Evolutionary conservation across 2,888 invertebrate species (phyloP).

Genomic region (Sinentomon sp.): DNA sequence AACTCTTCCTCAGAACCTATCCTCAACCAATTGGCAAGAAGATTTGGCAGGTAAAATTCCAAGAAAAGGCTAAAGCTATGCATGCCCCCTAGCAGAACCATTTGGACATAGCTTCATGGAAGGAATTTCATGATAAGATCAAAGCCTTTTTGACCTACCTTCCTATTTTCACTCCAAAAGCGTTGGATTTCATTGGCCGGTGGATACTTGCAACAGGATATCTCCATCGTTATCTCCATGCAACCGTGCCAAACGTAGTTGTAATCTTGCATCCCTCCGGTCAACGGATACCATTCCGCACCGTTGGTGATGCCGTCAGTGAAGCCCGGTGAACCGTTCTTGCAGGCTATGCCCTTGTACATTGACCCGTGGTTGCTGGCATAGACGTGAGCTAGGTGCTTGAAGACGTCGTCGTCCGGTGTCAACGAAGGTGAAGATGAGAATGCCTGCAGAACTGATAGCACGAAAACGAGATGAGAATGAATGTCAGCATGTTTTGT

Average conservation of each 20-base stretch:
- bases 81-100: no score
- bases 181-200: slow-evolving; percentile 43
- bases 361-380: slow-evolving; percentile 67
- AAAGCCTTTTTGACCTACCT: slow-evolving; percentile 29
- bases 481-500: no score
- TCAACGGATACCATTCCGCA: slow-evolving; percentile 72
- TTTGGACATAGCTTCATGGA: no score
- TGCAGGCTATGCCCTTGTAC: slow-evolving; percentile 58
- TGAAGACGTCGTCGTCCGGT: slow-evolving; percentile 78
- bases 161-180: slow-evolving; percentile 69
- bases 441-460: slow-evolving; percentile 64
- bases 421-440: slow-evolving; percentile 51
- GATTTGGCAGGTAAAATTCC: no score
- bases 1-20: no score
- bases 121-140: no score
- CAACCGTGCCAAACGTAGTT: slow-evolving; percentile 80
- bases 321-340: slow-evolving; percentile 42
- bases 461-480: no score
- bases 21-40: no score
- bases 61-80: no score
- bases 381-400: slow-evolving; percentile 53
- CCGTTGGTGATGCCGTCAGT: slow-evolving; percentile 80
- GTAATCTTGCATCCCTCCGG: slow-evolving; percentile 75
- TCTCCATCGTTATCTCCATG: slow-evolving; percentile 80
- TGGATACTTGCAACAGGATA: slow-evolving; percentile 84